Evolutionary conservation across 2,888 invertebrate species (phyloP), one percentile per base, ranked within the genome.

Genomic region (Charanyca ferruginea): DNA sequence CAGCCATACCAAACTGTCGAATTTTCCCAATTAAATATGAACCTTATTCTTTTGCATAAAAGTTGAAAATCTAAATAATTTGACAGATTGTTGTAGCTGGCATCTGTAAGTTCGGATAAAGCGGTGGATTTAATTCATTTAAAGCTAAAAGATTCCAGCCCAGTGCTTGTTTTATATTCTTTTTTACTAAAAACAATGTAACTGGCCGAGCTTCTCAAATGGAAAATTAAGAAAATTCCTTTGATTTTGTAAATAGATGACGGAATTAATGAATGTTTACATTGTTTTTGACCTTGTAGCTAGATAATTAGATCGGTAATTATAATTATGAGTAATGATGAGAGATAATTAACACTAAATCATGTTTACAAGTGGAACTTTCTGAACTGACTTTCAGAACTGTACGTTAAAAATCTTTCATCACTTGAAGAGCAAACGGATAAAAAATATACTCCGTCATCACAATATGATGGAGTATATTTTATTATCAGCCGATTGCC

Each of bases 261-360:
- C 48, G 44, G 41, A 49, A 8, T 48, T 28, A 16, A 9, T 49
- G 9, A 18, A 23, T 16, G 22, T n/a, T n/a, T 16, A 59, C 22
- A 47, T 18, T 75, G 61, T 75, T 69, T 68, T 58, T 63, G 54
- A 75, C 73, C 69, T 75, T 73, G 61, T 23, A 42, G 16, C n/a
- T 28, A 35, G 23, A 49, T 68, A 73, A 73, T 62, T 61, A 41
- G 6, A 22, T 57, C 11, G 3, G 16, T 48, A 38, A 38, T 38
- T 38, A 44, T 53, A 67, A 74, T 74, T 48, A 47, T 32, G 52
- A 53, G 5, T 68, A 52, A 61, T 61, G 6, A 61, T 61, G 6
- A 48, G 9, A 35, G 20, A 20, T 58, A 53, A 74, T 61, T 52
- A 16, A 22, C 41, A 20, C 32, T 48, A 11, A n/a, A 44, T 53